Evolutionary conservation across 2,113 vertebrate genomes (phyloP).

Genomic region (Laticauda colubrina): DNA sequence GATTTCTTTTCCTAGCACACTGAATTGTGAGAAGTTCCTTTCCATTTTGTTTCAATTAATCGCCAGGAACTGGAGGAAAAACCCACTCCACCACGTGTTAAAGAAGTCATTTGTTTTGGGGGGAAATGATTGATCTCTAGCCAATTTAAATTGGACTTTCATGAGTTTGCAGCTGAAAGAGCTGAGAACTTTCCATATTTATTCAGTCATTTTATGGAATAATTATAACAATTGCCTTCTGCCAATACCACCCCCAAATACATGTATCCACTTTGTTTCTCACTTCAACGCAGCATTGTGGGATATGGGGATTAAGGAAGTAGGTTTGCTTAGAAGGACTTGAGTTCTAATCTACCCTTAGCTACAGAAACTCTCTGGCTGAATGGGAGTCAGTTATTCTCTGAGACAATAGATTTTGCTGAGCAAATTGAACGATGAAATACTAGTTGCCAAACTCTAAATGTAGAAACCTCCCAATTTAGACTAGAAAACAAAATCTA

Average conservation of each 20-base stretch:
- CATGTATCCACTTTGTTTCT: background rate
- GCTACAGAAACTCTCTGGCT: background rate
- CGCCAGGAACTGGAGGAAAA: conserved; percentile 69
- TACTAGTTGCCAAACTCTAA: background rate
- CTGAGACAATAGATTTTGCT: background rate
- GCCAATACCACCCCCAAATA: background rate
- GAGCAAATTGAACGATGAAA: background rate
- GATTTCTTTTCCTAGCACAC: conserved; percentile 55
- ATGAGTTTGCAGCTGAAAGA: conserved; percentile 58
- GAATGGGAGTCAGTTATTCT: background rate
- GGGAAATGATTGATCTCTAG: conserved; percentile 58
- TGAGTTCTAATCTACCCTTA: background rate
- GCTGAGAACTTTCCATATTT: conserved; percentile 38
- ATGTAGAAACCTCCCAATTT: background rate
- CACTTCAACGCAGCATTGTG: background rate
- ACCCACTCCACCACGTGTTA: conserved; percentile 66
- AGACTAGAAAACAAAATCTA: background rate
- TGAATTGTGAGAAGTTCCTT: conserved; percentile 70
- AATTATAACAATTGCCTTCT: background rate
- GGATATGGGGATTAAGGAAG: background rate
- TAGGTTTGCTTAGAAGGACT: background rate
- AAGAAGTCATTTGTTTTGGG: conserved; percentile 61
- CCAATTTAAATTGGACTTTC: conserved; percentile 65
- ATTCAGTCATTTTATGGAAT: conserved; percentile 18
- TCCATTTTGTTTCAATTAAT: conserved; percentile 75